Base-by-base conservation (phyloP, 1,140 invertebrate species). In the Drosophila pallidifrons region DNA sequence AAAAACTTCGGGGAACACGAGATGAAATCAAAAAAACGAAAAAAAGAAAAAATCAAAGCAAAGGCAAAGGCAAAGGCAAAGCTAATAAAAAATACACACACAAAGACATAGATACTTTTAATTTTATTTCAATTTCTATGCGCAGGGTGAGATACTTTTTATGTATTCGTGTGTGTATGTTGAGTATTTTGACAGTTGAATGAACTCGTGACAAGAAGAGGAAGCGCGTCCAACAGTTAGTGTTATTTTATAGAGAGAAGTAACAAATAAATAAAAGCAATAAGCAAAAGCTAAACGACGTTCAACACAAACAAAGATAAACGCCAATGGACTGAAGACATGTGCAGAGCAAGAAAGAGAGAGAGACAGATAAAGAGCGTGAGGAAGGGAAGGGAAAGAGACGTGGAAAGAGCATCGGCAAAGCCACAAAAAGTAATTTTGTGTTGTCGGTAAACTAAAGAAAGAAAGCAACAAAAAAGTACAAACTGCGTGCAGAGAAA, bases 161-260 rank as follows among this genome's bases (percentile, higher is more conserved):
- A 47, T 43, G 51, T 69, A 13, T 66, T 3, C 66, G 46, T 66
- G 45, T 70, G 32, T 72, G 32, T 63, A 3, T 63, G 45, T 20
- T 47, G n/a, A 55, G 20, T 65, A 43, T 52, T 86, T 81, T 81
- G 82, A 75, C 82, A 85, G 82, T 85, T 85, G 82, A 85, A 85
- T 81, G 82, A 85, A 85, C 82, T 20, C 30, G 49, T 10, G 51
- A 63, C 61, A 69, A 41, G 49, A 68, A 59, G 47, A 73, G 61
- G 51, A 60, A 61, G 13, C 30, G 57, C 25, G 32, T 41, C 7
- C 0, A 35, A 52, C 32, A 66, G 28, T 55, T 63, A 38, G 30
- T 68, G 16, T 46, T 55, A 10, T 35, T 54, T 11, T 35, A 15
- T 52, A 10, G 28, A 52, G 15, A 7, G 49, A 11, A 52, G 51